Conservation (phyloP, 2,797 vertebrate genomes). For the Bryconaethiops microstoma region DNA sequence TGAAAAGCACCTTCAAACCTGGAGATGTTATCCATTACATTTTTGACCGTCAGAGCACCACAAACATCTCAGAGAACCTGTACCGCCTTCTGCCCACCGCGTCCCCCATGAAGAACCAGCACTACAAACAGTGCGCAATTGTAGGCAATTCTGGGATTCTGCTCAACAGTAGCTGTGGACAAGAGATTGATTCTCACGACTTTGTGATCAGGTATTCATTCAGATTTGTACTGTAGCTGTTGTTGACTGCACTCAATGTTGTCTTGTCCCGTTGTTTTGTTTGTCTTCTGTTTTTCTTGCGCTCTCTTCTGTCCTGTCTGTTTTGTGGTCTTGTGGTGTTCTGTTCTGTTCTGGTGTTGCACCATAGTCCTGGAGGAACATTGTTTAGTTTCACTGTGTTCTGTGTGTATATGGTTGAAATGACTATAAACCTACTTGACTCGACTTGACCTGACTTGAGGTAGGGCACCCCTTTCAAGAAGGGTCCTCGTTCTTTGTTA, state of each 20-base stretch:
- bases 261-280: too few species aligned
- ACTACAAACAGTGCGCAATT: conserved; percentile 89
- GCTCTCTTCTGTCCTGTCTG: too few species aligned
- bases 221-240: too few species aligned
- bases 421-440: too few species aligned
- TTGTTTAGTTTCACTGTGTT: too few species aligned
- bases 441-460: too few species aligned
- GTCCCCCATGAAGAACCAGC: conserved; percentile 91
- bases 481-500: background rate
- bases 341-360: too few species aligned
- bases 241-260: too few species aligned
- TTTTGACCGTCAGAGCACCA: conserved; percentile 94
- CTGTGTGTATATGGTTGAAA: too few species aligned
- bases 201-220: conserved; percentile 88
- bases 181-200: conserved; percentile 90
- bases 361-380: too few species aligned
- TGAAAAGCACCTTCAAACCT: conserved; percentile 91
- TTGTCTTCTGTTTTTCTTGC: too few species aligned
- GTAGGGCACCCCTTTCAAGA: background rate
- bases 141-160: conserved; percentile 95
- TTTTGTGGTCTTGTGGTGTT: too few species aligned
- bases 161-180: conserved; percentile 91
- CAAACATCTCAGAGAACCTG: conserved; percentile 93
- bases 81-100: conserved; percentile 89
- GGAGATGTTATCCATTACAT: conserved; percentile 95